A percentile compares a stretch with the other conserved stretches of the same genome.
These are phyloP conservation scores for Morone chrysops DNA, from an alignment of 2,113 vertebrate species.

Conservation along the genomic window DNA sequence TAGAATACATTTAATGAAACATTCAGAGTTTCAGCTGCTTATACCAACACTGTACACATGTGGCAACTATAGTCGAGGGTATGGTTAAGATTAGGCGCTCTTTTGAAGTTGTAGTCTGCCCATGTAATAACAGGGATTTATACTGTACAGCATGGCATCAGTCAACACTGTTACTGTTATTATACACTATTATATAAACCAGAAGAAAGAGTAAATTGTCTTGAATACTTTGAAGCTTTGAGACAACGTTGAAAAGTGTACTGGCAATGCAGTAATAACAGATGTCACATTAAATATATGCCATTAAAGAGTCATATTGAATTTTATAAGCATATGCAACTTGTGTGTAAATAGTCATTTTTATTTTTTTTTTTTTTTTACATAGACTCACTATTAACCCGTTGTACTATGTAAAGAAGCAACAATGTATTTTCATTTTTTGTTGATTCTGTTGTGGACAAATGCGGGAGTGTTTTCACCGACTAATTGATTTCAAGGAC, in stretches of 20 bases:
- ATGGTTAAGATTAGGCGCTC: background rate
- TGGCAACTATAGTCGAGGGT: background rate
- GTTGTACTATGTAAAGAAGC: too few species aligned
- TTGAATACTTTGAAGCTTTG: background rate
- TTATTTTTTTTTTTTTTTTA: background rate
- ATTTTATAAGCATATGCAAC: slow-evolving; percentile 7
- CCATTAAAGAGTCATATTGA: slow-evolving; percentile 15
- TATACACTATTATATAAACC: background rate
- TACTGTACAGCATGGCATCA: background rate
- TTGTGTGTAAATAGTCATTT: background rate
- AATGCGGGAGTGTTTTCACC: too few species aligned
- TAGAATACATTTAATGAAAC: background rate
- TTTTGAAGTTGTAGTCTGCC: background rate
- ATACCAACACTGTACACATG: background rate
- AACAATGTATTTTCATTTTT: too few species aligned
- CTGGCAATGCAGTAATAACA: background rate
- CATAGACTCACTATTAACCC: background rate
- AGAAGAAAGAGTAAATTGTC: background rate
- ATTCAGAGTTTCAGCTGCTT: background rate
- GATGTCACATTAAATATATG: background rate
- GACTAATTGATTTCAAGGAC: too few species aligned
- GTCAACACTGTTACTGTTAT: slow-evolving; percentile 15
- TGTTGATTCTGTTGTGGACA: too few species aligned
- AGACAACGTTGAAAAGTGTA: background rate
- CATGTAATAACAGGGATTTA: background rate